These are phyloP conservation scores for Empidonax traillii DNA, from an alignment of 2,113 vertebrate genomes.

Conservation along the genomic window DNA sequence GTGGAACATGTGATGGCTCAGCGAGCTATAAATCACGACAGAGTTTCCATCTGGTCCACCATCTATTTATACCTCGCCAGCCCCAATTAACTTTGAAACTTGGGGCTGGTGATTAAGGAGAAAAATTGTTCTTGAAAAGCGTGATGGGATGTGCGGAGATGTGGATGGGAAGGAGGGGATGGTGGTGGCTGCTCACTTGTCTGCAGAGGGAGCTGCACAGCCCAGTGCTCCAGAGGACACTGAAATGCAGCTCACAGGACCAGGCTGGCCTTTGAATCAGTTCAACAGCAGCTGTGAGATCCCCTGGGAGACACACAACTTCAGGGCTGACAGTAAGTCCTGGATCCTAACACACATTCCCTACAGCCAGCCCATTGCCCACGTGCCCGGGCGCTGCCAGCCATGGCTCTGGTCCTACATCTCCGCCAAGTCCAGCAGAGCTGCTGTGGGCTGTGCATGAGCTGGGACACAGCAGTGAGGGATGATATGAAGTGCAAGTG, in stretches of 20 bases:
- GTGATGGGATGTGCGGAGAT: not conserved
- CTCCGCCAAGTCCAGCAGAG: not conserved
- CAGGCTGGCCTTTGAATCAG: not conserved
- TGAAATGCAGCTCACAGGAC: rapidly evolving
- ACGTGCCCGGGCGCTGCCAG: not conserved
- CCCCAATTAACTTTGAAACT: slow-evolving; percentile 65
- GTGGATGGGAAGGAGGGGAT: not conserved
- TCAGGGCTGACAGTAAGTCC: not conserved
- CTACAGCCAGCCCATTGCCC: not conserved
- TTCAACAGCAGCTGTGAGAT: not conserved
- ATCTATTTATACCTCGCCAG: slow-evolving; percentile 71
- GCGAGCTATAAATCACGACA: slow-evolving; percentile 69
- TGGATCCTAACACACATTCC: not conserved
- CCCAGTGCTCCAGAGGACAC: not conserved
- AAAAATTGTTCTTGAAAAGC: slow-evolving; percentile 51
- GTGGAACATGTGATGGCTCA: slow-evolving; percentile 71
- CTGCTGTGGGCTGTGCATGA: not conserved
- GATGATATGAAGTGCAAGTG: not conserved
- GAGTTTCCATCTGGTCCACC: slow-evolving; percentile 59
- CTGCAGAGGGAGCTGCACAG: not conserved
- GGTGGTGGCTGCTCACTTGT: not conserved
- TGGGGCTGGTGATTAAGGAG: slow-evolving; percentile 27
- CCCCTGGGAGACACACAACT: not conserved
- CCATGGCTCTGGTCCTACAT: not conserved
- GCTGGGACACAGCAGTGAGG: not conserved